Base-by-base conservation (phyloP, 2,113 vertebrate species). In the Prionailurus viverrinus region DNA sequence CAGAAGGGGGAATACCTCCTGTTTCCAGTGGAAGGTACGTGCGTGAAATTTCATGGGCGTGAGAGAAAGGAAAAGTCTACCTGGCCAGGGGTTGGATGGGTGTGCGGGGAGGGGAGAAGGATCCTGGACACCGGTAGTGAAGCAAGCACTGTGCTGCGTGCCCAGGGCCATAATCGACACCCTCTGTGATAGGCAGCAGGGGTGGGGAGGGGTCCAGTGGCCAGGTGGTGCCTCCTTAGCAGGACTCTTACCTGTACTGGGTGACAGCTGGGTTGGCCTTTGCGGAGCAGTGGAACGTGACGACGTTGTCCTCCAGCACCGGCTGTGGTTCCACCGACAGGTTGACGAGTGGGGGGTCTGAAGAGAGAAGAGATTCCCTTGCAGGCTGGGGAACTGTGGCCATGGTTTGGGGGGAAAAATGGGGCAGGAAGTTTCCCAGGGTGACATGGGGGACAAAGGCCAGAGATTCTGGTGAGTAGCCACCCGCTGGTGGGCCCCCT, bases 231-330 rank as follows among this genome's bases (percentile, higher is more conserved):
- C 69, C 81, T 41, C 8, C 8, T 4, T 55, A 16, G 39, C n/a
- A 2, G 21, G 91, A 33, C n/a, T 93, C 99, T 99, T 98, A 99
- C 99, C 99, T 99, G 99, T 99, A 99, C 95, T 99, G 99, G 29
- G 99, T 99, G 97, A 99, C 99, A 0, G 99, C 99, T 1, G 99
- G 99, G 98, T 99, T 99, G 98, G 99, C 99, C 98, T 99, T 99
- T 89, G 99, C 99, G 0, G 99, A 99, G 98, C 99, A 99, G 98
- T 99, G 99, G 98, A 99, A 99, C 68, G 99, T 99, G 96, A 99
- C 99, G 0, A 99, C 98, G 94, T 99, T 99, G 69, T 99, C 99
- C 97, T 99, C 99, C 61, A 99, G 98, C 83, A 99, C 99, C 0
- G 99, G 99, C 98, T 99, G 99, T 0, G 99, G 99, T 95, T 99